Conservation (phyloP, 1,140 invertebrate species). For the Zaprionus ornatus region DNA sequence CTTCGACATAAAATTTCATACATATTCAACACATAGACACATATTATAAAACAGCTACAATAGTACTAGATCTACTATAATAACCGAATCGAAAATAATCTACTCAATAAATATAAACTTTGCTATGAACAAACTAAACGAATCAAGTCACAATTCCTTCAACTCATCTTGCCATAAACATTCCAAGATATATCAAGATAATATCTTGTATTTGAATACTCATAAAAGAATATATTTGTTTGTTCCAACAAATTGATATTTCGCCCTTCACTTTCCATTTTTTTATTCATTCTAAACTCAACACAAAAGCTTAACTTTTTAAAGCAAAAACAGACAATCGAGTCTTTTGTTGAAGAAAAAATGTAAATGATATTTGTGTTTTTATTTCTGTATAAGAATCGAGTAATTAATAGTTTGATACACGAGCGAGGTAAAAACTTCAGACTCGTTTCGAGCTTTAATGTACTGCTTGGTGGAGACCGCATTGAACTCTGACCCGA, state of each 20-base stretch:
- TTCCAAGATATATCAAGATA: not conserved
- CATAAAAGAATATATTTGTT: not conserved
- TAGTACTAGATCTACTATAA: not conserved
- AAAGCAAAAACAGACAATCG: not conserved
- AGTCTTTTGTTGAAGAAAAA: not conserved
- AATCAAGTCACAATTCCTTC: not conserved
- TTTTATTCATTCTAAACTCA: not conserved
- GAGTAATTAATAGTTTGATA: not conserved
- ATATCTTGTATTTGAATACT: not conserved
- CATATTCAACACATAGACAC: not conserved
- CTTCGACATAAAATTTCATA: not conserved
- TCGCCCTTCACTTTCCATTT: not conserved
- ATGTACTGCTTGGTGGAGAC: constrained; percentile 7
- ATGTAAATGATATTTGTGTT: not conserved
- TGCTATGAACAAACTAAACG: not conserved
- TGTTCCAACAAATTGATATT: constrained; percentile 1
- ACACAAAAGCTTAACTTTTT: not conserved
- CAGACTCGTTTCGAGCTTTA: not conserved
- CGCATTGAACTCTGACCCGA: constrained; percentile 60
- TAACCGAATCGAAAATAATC: not conserved
- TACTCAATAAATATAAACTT: not conserved
- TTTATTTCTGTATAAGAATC: not conserved
- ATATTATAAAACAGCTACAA: not conserved
- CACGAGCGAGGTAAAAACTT: not conserved
- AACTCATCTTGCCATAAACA: not conserved